Conservation (phyloP, 1,140 invertebrate species). For the Anoplophora glabripennis region DNA sequence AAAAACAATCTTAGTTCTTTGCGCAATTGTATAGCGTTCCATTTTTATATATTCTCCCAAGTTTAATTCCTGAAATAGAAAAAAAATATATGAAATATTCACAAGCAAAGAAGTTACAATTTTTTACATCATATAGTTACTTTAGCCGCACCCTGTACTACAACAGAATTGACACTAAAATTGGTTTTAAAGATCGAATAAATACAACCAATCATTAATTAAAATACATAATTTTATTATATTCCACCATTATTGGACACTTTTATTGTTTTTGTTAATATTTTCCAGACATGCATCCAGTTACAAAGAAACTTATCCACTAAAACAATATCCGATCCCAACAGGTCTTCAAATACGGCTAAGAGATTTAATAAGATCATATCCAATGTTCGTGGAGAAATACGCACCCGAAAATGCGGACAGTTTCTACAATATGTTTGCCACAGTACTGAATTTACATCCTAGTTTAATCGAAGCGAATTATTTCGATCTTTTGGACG, state of each 20-base stretch:
- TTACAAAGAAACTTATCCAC: conserved; percentile 2
- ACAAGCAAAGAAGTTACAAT: no score
- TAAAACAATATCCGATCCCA: conserved; percentile 1
- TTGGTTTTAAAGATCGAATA: no score
- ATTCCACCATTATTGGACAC: neutral
- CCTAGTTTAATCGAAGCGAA: conserved; percentile 41
- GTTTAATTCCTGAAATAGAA: no score
- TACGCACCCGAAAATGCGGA: neutral
- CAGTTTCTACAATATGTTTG: neutral
- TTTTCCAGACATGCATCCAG: conserved; percentile 2
- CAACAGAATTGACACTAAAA: no score
- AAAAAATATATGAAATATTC: no score
- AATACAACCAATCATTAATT: neutral
- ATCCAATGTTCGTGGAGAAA: neutral
- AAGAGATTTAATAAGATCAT: neutral
- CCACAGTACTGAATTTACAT: neutral
- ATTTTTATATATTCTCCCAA: no score
- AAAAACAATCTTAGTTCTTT: no score
- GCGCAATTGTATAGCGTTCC: no score
- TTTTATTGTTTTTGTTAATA: neutral
- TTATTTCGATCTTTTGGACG: conserved; percentile 62
- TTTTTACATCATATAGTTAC: no score
- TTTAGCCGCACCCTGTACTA: no score
- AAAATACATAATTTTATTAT: neutral
- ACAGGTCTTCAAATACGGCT: neutral